Conservation (phyloP, 2,113 vertebrate species). For the Thamnophis sirtalis region DNA sequence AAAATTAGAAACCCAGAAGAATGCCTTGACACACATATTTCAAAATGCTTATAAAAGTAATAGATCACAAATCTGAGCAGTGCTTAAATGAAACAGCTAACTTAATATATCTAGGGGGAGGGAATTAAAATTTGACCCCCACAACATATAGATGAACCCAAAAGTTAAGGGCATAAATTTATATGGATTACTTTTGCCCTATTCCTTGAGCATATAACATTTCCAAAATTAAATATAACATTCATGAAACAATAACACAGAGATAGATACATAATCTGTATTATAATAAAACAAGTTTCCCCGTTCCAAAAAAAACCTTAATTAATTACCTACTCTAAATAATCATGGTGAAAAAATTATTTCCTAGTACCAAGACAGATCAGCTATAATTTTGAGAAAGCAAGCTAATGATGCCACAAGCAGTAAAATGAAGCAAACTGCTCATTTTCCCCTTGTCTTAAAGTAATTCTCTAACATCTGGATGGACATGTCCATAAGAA, state of each 20-base stretch:
- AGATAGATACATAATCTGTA: neutral
- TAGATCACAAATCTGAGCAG: neutral
- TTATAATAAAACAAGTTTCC: neutral
- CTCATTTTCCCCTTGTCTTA: neutral
- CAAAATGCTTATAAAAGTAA: neutral
- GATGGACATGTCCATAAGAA: neutral
- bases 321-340: neutral
- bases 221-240: neutral
- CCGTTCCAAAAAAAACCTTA: neutral
- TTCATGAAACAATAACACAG: neutral
- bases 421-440: neutral
- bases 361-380: neutral
- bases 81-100: neutral
- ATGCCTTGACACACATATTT: neutral
- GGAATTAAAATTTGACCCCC: neutral
- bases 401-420: neutral
- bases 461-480: neutral
- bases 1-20: neutral
- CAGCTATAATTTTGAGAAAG: neutral
- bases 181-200: neutral
- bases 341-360: neutral
- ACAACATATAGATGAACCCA: neutral
- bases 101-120: neutral
- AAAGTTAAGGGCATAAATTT: neutral
- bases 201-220: neutral